A percentile compares a stretch with the other conserved stretches of the same genome.
Conservation (phyloP, 2,113 vertebrate species). For the Anhinga anhinga region DNA sequence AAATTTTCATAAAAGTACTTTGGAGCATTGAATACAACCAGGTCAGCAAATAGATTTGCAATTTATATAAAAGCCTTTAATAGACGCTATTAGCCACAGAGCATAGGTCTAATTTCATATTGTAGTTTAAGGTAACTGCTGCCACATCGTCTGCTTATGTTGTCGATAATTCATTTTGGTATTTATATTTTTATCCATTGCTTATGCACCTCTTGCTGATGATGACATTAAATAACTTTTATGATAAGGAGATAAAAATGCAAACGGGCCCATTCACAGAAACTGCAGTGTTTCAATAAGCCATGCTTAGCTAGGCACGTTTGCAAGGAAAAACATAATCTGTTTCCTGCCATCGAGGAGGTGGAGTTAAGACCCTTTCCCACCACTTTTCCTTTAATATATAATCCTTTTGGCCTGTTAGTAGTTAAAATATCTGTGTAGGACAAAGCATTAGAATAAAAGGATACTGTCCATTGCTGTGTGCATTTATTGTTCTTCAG, state of each 20-base stretch:
- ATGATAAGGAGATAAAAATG: not conserved
- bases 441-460: not conserved
- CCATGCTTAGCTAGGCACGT: not conserved
- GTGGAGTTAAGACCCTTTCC: not conserved
- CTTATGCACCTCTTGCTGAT: not conserved
- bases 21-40: not conserved
- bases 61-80: not conserved
- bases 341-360: not conserved
- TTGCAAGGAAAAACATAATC: not conserved
- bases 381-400: not conserved
- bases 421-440: not conserved
- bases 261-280: not conserved
- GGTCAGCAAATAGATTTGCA: not conserved
- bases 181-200: not conserved
- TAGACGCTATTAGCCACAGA: not conserved
- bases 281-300: not conserved
- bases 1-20: not conserved
- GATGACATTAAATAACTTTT: not conserved
- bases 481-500: not conserved
- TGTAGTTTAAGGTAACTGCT: not conserved
- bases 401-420: not conserved
- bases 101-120: not conserved
- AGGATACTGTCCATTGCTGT: not conserved
- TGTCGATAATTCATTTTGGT: not conserved
- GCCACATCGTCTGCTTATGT: not conserved